Percentiles rank a stretch among this genome's conserved stretches.
phyloP scores from a whole-genome alignment of 2,888 invertebrate species.

The Ferrisia virgata region DNA sequence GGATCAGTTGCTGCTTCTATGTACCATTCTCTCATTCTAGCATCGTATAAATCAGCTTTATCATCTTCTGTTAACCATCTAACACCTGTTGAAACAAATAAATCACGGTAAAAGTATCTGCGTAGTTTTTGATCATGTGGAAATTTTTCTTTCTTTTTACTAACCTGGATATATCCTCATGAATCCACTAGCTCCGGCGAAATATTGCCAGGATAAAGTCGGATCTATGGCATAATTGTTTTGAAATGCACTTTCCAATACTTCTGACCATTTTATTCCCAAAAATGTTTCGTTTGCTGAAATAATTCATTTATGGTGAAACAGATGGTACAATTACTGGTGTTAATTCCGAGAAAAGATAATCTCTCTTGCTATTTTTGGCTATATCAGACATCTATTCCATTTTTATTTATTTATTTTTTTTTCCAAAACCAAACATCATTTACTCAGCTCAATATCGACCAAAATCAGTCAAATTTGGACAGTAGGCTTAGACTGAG shows the following conservation, averaged over 20 bases:
- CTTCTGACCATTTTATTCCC: slow-evolving; percentile 92
- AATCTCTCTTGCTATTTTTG: too few species aligned
- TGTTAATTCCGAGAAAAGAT: too few species aligned
- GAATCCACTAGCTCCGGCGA: slow-evolving; percentile 93
- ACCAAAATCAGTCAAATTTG: too few species aligned
- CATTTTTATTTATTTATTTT: too few species aligned
- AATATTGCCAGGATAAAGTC: slow-evolving; percentile 96
- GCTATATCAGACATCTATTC: too few species aligned
- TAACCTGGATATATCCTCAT: slow-evolving; percentile 93
- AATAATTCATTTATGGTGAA: neutral
- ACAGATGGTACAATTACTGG: neutral
- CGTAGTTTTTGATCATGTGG: neutral
- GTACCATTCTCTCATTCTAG: slow-evolving; percentile 89
- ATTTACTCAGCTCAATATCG: too few species aligned
- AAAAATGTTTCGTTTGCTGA: slow-evolving; percentile 79
- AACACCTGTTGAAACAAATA: slow-evolving; percentile 59
- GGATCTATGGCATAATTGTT: slow-evolving; percentile 89
- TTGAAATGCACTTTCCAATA: slow-evolving; percentile 82
- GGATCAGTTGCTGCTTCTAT: slow-evolving; percentile 97
- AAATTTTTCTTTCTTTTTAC: neutral
- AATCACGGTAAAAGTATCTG: neutral
- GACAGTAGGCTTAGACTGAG: too few species aligned
- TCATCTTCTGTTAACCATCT: slow-evolving; percentile 63
- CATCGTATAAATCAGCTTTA: slow-evolving; percentile 88
- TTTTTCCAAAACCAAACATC: too few species aligned